Base-by-base conservation (phyloP, 1,140 invertebrate species). In the Danaus melanippus region DNA sequence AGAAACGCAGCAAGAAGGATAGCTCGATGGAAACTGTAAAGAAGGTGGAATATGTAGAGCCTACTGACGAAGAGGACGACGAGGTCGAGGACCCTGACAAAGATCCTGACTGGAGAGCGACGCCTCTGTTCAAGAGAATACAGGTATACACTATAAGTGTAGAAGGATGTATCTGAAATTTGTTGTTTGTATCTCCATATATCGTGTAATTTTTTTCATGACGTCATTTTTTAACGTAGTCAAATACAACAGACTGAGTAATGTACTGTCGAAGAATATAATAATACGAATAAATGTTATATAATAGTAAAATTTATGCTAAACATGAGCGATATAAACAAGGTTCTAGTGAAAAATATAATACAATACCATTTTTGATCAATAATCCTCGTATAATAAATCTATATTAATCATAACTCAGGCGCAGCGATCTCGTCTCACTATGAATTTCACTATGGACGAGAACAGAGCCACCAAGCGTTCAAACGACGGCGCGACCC, bases 41-140 rank as follows among this genome's bases (percentile, higher is more conserved):
- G 50, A 77, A 70, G 47, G 54, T 66, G 48, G 83, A 69, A 60
- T 77, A 77, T 42, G 54, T 65, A n/a, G 81, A 73, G n/a, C 64
- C 67, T 0, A 74, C 74, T 12, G 76, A 79, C 42, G 86, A 88
- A 5, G 79, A 79, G 39, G 75, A 84, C 0, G 78, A 83, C 10
- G 75, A 79, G 1, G 59, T 71, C n/a, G 75, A 88, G 10, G 89
- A 91, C 54, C 76, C 66, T 0, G 76, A 87, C 2, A 88, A 90
- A 43, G 92, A 94, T 80, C 92, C 92, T 0, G 92, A 93, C 69
- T 93, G 92, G 92, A 81, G 66, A 11, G 88, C 87, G 53, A 92
- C 92, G 7, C 92, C 92, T 4, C 66, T 91, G 5, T 77, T 78
- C 52, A 86, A 86, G 55, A 62, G 90, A 72, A 63, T 86, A 69